A percentile compares a stretch with the other conserved stretches of the same genome.
Evolutionary conservation across 2,113 vertebrate species (phyloP).

Genomic region (Grus americana): DNA sequence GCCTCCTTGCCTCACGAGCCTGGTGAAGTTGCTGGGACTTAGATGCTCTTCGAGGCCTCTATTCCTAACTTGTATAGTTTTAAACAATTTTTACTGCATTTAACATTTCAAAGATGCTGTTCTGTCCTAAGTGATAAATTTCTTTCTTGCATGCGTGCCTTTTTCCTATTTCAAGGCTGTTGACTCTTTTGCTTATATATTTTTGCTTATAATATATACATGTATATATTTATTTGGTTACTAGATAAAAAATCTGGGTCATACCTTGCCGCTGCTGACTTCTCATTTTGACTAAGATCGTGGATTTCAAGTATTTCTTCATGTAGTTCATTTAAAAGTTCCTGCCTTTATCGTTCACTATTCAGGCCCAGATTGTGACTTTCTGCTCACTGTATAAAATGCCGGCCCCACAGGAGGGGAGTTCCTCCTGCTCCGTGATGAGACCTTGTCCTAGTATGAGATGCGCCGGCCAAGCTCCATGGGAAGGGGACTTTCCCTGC

Average conservation of each 20-base stretch:
- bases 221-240: background rate
- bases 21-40: background rate
- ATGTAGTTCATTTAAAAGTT: background rate
- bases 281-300: background rate
- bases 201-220: background rate
- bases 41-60: background rate
- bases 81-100: background rate
- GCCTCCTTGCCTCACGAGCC: background rate
- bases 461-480: background rate
- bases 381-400: background rate
- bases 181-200: background rate
- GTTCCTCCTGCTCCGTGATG: background rate
- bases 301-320: background rate
- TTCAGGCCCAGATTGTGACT: background rate
- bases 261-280: background rate
- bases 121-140: background rate
- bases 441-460: background rate
- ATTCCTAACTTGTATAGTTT: background rate
- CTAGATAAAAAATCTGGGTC: background rate
- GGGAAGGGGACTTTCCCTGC: background rate
- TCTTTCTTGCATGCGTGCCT: background rate
- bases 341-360: background rate
- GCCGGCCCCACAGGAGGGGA: background rate
- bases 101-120: background rate
- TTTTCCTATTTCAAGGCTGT: background rate